These are phyloP conservation scores for Escarpia spicata DNA, from an alignment of 2,888 invertebrate genomes.

Conservation along the genomic window DNA sequence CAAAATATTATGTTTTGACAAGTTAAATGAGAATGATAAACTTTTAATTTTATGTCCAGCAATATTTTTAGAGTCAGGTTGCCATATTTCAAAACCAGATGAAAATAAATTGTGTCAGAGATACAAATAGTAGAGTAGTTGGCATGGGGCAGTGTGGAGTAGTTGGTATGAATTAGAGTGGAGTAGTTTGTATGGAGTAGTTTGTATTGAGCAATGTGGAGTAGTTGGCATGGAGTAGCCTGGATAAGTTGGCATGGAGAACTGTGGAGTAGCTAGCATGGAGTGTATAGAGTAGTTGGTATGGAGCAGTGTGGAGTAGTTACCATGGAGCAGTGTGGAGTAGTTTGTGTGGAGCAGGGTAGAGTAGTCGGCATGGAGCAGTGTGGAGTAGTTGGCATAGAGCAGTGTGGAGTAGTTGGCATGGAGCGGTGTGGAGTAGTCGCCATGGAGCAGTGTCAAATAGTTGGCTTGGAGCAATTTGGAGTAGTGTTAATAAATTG, in stretches of 20 bases:
- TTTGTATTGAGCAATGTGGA: neutral
- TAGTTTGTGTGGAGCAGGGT: neutral
- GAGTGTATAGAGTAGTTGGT: neutral
- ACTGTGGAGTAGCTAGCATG: neutral
- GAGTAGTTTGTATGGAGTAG: neutral
- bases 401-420: neutral
- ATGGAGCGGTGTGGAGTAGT: neutral
- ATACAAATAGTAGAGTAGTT: neutral
- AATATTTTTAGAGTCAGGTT: neutral
- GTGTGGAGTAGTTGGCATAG: neutral
- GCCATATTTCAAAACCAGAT: neutral
- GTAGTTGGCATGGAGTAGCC: neutral
- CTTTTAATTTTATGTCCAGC: neutral
- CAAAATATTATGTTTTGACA: no score
- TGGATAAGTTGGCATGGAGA: neutral
- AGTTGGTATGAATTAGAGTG: neutral
- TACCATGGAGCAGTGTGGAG: neutral
- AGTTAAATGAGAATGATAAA: neutral
- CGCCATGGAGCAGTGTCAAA: neutral
- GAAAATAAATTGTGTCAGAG: no score
- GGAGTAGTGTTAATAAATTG: neutral
- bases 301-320: neutral
- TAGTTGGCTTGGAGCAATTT: neutral
- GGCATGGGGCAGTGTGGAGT: neutral
- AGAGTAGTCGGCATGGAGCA: neutral